A percentile compares a stretch with the other conserved stretches of the same genome.
phyloP scores from a whole-genome alignment of 2,797 vertebrate species.

The Gymnothorax javanicus region DNA sequence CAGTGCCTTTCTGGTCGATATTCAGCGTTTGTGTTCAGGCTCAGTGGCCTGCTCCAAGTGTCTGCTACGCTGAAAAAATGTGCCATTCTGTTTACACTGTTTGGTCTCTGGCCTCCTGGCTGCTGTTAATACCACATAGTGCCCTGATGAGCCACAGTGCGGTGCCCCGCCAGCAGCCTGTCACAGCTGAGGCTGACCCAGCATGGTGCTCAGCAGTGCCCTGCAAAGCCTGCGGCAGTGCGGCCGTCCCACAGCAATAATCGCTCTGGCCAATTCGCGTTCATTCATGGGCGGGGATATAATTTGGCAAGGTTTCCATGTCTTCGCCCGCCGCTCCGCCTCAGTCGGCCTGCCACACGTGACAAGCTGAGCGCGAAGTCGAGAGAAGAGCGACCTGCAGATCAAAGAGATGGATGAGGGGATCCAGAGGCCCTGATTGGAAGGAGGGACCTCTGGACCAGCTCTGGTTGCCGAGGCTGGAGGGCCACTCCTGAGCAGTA shows the following conservation, averaged over 20 bases:
- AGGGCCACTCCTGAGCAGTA: slow-evolving; percentile 40
- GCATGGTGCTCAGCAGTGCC: slow-evolving; percentile 19
- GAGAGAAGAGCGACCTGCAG: slow-evolving; percentile 28
- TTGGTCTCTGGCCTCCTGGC: not conserved
- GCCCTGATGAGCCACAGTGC: not conserved
- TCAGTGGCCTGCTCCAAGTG: slow-evolving; percentile 22
- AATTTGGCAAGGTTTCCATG: not conserved
- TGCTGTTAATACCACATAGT: slow-evolving; percentile 10
- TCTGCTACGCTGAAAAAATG: not conserved
- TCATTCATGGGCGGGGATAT: slow-evolving; percentile 6
- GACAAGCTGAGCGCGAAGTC: slow-evolving; percentile 19
- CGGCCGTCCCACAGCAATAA: slow-evolving; percentile 28
- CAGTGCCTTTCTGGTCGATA: slow-evolving; percentile 9
- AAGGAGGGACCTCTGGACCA: not conserved
- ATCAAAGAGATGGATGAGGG: slow-evolving; percentile 41
- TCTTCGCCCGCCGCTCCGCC: not conserved
- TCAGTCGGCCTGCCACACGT: slow-evolving; percentile 1
- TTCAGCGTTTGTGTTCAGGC: slow-evolving; percentile 30
- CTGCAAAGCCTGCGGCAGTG: not conserved
- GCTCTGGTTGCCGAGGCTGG: slow-evolving; percentile 35
- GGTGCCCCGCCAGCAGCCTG: not conserved
- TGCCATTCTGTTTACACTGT: not conserved
- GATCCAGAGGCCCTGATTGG: slow-evolving; percentile 40
- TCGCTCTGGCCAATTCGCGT: slow-evolving; percentile 5
- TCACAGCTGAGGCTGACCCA: slow-evolving; percentile 26